A percentile compares a stretch with the other conserved stretches of the same genome.
Evolutionary conservation across 2,113 vertebrate genomes (phyloP).

Genomic region (cat (Felis catus)): F.catus_Fca126_mat1.0 CM031412.1:53124501-53125000

Average conservation of each 20-base stretch:
- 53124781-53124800: not conserved
- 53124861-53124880: not conserved
- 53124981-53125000: not conserved
- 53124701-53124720: constrained; percentile 12
- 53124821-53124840: not conserved
- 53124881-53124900: not conserved
- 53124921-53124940: not conserved
- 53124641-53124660: not conserved
- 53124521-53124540: constrained; percentile 60
- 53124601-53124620: constrained; percentile 10
- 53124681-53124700: not conserved
- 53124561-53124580: constrained; percentile 30
- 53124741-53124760: not conserved
- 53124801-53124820: not conserved
- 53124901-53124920: not conserved
- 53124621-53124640: not conserved
- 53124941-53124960: not conserved
- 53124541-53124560: constrained; percentile 53
- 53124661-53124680: not conserved
- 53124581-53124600: not conserved
- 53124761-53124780: not conserved
- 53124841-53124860: not conserved
- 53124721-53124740: not conserved
- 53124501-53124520: constrained; percentile 80
- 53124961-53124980: not conserved